Evolutionary conservation across 2,797 vertebrate genomes (phyloP).

Genomic region (Valencia hispanica): DNA sequence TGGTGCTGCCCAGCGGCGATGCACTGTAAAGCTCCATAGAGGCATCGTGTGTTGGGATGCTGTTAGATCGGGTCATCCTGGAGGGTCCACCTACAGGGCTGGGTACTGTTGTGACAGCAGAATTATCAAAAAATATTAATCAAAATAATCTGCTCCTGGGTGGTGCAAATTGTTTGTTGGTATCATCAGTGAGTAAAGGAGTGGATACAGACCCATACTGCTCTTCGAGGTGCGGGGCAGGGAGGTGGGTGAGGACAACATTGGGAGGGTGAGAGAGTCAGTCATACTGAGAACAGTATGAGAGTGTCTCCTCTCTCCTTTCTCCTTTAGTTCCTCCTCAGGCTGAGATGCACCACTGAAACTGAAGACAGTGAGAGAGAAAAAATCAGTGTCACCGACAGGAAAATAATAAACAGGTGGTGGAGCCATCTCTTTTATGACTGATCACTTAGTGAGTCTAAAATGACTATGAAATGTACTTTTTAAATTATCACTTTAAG

Average conservation of each 20-base stretch:
- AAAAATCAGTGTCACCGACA: neutral
- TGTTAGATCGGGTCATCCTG: slow-evolving; percentile 96
- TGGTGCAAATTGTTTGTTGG: rapidly evolving
- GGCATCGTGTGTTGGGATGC: slow-evolving; percentile 94
- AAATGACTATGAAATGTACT: slow-evolving; percentile 1
- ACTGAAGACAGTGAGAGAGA: slow-evolving; percentile 36
- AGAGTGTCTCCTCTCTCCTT: slow-evolving; percentile 91
- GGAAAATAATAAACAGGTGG: neutral
- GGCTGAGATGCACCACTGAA: slow-evolving; percentile 78
- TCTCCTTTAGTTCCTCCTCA: slow-evolving; percentile 91
- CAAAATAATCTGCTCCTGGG: neutral
- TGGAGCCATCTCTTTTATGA: neutral
- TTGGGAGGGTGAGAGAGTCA: slow-evolving; percentile 83
- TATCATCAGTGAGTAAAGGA: neutral
- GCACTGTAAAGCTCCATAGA: slow-evolving; percentile 90
- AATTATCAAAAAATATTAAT: neutral
- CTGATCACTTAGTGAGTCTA: neutral
- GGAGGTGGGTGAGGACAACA: slow-evolving; percentile 87
- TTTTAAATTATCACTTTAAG: slow-evolving; percentile 14
- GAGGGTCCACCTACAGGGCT: slow-evolving; percentile 84
- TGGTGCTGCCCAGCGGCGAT: slow-evolving; percentile 91
- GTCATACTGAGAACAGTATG: slow-evolving; percentile 85
- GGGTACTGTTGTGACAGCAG: slow-evolving; percentile 70
- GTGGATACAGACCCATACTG: slow-evolving; percentile 82
- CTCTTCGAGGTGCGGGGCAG: slow-evolving; percentile 85